These are phyloP conservation scores for Amorpha juglandis DNA, from an alignment of 2,888 invertebrate species.

Conservation along the genomic window DNA sequence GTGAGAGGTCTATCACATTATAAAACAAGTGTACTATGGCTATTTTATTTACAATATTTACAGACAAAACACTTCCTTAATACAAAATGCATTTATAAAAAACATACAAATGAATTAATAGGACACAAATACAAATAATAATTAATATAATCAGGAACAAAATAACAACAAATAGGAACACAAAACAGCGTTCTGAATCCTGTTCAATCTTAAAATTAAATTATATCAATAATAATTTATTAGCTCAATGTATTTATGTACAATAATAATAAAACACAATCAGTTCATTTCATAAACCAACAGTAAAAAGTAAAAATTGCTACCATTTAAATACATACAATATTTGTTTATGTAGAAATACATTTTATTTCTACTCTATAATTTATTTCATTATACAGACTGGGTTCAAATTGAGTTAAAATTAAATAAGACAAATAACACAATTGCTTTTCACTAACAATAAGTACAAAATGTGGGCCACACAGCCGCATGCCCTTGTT, in stretches of 20 bases:
- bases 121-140: constrained; percentile 50
- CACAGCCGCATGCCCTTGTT: neutral
- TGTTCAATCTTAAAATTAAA: constrained; percentile 42
- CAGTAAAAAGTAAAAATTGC: constrained; percentile 29
- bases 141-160: constrained; percentile 52
- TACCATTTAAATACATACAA: constrained; percentile 17
- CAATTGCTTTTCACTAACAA: constrained; percentile 5
- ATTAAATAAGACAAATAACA: constrained; percentile 8
- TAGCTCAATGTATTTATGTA: constrained; percentile 45
- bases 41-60: constrained; percentile 76
- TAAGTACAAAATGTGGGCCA: constrained; percentile 12
- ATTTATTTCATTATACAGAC: constrained; percentile 11
- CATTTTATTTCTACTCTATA: neutral
- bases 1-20: constrained; percentile 78
- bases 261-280: constrained; percentile 49
- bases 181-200: constrained; percentile 51
- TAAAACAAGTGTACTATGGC: constrained; percentile 72
- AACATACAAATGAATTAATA: constrained; percentile 50
- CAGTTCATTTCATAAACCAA: constrained; percentile 54
- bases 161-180: constrained; percentile 63
- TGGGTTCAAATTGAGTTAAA: constrained; percentile 3
- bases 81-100: constrained; percentile 66
- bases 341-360: constrained; percentile 9
- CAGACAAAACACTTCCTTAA: constrained; percentile 45
- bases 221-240: constrained; percentile 56